These are phyloP conservation scores for Xestia ashworthii DNA, from an alignment of 2,888 invertebrate species.

Conservation along the genomic window DNA sequence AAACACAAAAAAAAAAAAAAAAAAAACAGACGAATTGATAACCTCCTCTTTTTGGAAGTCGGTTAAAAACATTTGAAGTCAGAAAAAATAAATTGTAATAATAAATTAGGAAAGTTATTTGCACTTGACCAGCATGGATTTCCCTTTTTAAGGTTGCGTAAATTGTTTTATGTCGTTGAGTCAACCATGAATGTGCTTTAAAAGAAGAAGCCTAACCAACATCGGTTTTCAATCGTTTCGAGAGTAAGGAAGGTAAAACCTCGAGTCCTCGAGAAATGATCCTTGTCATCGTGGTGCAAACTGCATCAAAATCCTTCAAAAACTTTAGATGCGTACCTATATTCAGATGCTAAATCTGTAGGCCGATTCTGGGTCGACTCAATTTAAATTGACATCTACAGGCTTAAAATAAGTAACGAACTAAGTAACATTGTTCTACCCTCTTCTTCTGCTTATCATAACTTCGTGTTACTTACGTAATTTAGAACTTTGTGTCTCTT, in stretches of 20 bases:
- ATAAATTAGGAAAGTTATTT: neutral
- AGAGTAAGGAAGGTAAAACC: neutral
- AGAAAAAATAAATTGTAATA: neutral
- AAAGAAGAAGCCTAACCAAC: neutral
- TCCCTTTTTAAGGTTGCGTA: neutral
- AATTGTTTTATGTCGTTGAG: neutral
- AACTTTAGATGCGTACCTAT: neutral
- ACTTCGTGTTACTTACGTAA: neutral
- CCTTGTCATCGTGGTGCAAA: neutral
- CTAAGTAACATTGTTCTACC: neutral
- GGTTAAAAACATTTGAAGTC: too few species aligned
- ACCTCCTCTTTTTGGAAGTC: too few species aligned
- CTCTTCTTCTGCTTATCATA: neutral
- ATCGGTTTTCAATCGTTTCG: neutral
- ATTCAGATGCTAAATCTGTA: neutral
- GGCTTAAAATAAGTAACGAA: neutral
- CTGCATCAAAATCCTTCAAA: neutral
- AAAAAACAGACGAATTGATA: too few species aligned
- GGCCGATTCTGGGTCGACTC: neutral
- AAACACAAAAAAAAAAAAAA: too few species aligned
- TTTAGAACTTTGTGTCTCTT: neutral
- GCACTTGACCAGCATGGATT: neutral
- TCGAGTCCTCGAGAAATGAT: neutral
- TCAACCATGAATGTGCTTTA: neutral
- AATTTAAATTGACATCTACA: neutral